These are phyloP conservation scores for Tragelaphus buxtoni DNA, from an alignment of 2,113 vertebrate species.

Conservation along the genomic window DNA sequence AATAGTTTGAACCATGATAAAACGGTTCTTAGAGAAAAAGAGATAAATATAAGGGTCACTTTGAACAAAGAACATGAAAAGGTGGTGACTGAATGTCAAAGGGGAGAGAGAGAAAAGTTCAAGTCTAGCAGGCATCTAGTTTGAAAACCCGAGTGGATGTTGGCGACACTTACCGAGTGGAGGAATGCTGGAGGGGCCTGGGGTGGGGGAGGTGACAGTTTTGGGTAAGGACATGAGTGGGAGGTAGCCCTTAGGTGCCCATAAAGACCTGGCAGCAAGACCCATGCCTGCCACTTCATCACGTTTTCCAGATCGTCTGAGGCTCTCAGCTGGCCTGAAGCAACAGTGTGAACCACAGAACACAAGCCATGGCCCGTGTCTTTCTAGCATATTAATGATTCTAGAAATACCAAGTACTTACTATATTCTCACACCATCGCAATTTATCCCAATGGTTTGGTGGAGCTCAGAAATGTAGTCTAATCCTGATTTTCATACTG, in stretches of 20 bases:
- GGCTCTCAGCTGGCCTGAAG: neutral
- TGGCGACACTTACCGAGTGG: neutral
- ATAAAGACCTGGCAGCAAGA: neutral
- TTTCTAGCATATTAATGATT: neutral
- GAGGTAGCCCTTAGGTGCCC: neutral
- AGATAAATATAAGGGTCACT: neutral
- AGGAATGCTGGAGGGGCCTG: neutral
- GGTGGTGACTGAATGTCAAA: neutral
- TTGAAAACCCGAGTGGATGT: neutral
- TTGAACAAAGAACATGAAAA: neutral
- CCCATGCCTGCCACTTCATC: neutral
- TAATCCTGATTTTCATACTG: neutral
- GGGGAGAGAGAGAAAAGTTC: neutral
- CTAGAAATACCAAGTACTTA: neutral
- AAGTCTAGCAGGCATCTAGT: neutral
- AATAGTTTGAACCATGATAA: neutral
- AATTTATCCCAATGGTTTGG: neutral
- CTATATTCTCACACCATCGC: neutral
- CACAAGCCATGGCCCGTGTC: rapidly evolving
- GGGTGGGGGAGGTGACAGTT: neutral
- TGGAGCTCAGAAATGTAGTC: neutral
- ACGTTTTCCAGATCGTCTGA: neutral
- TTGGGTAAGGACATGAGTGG: rapidly evolving
- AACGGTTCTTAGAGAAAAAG: neutral
- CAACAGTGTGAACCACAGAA: rapidly evolving